Conservation (phyloP, 2,888 invertebrate genomes). For the Trissolcus brochymenae region DNA sequence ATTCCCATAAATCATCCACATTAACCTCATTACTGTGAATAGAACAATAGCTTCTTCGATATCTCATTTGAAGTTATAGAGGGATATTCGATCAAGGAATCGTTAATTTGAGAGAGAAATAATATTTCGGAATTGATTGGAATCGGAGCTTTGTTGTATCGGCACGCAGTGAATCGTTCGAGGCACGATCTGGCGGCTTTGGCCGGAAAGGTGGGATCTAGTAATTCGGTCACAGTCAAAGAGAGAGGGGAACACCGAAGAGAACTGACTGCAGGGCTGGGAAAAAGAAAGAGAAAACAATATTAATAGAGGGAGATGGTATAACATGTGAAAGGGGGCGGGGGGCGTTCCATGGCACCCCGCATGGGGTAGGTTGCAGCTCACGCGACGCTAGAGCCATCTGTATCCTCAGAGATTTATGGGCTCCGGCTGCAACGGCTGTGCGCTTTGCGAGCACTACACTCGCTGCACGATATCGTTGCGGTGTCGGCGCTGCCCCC, state of each 20-base stretch:
- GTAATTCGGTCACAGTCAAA: conserved; percentile 68
- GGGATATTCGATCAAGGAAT: no score
- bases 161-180: conserved; percentile 41
- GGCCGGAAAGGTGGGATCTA: conserved; percentile 68
- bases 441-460: conserved; percentile 71
- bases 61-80: no score
- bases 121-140: conserved; percentile 41
- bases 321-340: conserved; percentile 61
- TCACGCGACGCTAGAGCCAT: conserved; percentile 76
- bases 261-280: conserved; percentile 48
- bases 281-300: conserved; percentile 44
- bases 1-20: no score
- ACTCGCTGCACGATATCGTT: conserved; percentile 70
- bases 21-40: no score
- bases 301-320: conserved; percentile 22
- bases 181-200: conserved; percentile 58
- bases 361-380: conserved; percentile 76
- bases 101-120: neutral
- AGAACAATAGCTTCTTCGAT: no score
- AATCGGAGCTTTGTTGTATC: conserved; percentile 39
- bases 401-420: conserved; percentile 76
- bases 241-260: conserved; percentile 21
- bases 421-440: conserved; percentile 74
- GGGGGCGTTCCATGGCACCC: conserved; percentile 73
- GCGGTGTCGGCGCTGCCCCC: conserved; percentile 69